These are phyloP conservation scores for Arrhopalites spinosus DNA, from an alignment of 2,888 invertebrate species.

Conservation along the genomic window DNA sequence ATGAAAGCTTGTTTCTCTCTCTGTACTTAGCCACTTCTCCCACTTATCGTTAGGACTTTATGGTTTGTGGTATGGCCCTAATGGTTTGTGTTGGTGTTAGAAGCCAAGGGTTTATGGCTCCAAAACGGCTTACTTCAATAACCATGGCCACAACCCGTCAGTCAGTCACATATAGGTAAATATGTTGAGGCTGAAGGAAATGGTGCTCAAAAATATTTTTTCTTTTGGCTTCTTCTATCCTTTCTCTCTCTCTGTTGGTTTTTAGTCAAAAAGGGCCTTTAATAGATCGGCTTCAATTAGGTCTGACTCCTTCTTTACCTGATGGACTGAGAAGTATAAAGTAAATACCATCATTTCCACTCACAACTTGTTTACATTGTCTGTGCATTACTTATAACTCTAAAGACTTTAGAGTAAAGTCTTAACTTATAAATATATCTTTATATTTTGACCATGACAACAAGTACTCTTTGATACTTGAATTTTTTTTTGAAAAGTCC, in stretches of 20 bases:
- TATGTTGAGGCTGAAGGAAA: background rate
- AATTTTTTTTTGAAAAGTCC: too few species aligned
- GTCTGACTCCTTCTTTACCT: background rate
- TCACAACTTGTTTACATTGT: slow-evolving; percentile 4
- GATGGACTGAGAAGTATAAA: background rate
- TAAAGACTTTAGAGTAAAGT: too few species aligned
- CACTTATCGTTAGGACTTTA: slow-evolving; percentile 31
- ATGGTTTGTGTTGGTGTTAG: slow-evolving; percentile 20
- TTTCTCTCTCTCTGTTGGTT: background rate
- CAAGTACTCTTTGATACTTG: too few species aligned
- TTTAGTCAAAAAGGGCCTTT: background rate
- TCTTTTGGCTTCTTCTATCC: background rate
- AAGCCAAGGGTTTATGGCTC: slow-evolving; percentile 29
- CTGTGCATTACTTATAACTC: background rate
- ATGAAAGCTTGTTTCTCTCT: slow-evolving; percentile 4
- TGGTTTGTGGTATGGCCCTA: slow-evolving; percentile 24
- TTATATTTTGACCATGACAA: too few species aligned
- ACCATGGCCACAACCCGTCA: background rate
- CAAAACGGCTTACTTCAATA: slow-evolving; percentile 10
- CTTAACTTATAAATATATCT: too few species aligned
- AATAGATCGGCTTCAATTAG: slow-evolving; percentile 30
- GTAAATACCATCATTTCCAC: background rate
- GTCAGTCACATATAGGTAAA: too few species aligned
- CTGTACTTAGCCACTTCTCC: slow-evolving; percentile 18
- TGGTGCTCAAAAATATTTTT: background rate